These are phyloP conservation scores for Porites australiensis DNA, from an alignment of 64 coral and sea anemone species.

Conservation along the genomic window DNA sequence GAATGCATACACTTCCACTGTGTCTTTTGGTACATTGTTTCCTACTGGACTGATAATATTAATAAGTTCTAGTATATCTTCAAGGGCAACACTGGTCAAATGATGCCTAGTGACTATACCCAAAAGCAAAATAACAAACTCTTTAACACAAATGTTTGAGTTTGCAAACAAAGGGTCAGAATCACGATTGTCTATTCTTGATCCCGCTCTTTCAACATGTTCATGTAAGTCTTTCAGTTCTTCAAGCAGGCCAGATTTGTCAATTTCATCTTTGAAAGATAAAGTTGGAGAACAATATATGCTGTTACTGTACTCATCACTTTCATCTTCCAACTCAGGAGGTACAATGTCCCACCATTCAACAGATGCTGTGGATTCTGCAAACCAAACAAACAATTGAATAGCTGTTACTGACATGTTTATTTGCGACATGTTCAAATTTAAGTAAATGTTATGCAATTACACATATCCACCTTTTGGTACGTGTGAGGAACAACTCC, in stretches of 20 bases:
- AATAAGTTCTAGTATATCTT: constrained; percentile 29
- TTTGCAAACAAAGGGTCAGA: constrained; percentile 14
- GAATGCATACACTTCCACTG: constrained; percentile 30
- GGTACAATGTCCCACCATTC: not conserved
- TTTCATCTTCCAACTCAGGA: not conserved
- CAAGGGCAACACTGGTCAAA: constrained; percentile 26
- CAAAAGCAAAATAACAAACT: constrained; percentile 13
- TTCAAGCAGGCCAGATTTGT: constrained; percentile 23
- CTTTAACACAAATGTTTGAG: constrained; percentile 12
- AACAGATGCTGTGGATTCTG: not conserved
- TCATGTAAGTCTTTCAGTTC: not conserved
- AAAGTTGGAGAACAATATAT: not conserved
- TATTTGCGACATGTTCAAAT: not conserved
- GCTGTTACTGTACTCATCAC: not conserved
- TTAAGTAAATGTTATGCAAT: not conserved
- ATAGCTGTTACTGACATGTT: not conserved
- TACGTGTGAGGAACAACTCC: too few species aligned
- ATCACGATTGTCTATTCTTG: not conserved
- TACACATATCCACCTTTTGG: too few species aligned
- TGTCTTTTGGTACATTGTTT: constrained; percentile 19
- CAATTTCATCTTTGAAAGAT: not conserved
- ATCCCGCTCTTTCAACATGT: not conserved
- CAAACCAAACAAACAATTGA: not conserved
- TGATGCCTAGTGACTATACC: constrained; percentile 32
- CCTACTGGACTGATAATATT: constrained; percentile 12